Percentiles rank a stretch among this genome's conserved stretches.
These are phyloP conservation scores for Heliornis fulica DNA, from an alignment of 2,113 vertebrate genomes.

Conservation along the genomic window DNA sequence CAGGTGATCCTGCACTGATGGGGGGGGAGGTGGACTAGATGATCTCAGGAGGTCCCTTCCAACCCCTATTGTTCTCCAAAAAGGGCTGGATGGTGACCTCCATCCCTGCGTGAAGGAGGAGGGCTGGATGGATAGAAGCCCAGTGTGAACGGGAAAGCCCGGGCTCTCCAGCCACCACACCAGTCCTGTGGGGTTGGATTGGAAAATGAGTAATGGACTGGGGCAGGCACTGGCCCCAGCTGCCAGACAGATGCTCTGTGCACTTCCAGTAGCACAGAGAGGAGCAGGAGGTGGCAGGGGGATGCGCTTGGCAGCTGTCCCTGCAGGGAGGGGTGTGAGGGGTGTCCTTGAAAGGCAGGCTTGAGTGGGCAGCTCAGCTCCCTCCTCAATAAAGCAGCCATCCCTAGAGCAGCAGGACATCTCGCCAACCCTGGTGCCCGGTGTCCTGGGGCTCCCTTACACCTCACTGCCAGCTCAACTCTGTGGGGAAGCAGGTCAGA, in stretches of 20 bases:
- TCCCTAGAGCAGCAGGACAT: background rate
- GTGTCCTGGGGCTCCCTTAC: background rate
- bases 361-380: background rate
- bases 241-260: background rate
- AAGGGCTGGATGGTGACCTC: rapidly evolving
- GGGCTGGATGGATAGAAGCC: background rate
- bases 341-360: rapidly evolving
- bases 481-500: background rate
- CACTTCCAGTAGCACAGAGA: background rate
- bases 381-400: background rate
- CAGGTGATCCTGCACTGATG: too few relatives aligned
- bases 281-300: background rate
- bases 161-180: background rate
- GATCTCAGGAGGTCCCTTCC: too few relatives aligned
- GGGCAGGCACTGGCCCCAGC: background rate
- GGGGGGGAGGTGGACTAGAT: too few relatives aligned
- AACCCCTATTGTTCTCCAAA: background rate
- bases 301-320: background rate
- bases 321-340: background rate
- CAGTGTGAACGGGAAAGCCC: background rate
- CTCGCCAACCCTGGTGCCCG: background rate
- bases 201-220: background rate
- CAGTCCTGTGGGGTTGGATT: background rate
- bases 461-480: background rate
- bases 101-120: background rate